Evolutionary conservation across 2,113 vertebrate genomes (phyloP).

Genomic region (Dinomys branickii): DNA sequence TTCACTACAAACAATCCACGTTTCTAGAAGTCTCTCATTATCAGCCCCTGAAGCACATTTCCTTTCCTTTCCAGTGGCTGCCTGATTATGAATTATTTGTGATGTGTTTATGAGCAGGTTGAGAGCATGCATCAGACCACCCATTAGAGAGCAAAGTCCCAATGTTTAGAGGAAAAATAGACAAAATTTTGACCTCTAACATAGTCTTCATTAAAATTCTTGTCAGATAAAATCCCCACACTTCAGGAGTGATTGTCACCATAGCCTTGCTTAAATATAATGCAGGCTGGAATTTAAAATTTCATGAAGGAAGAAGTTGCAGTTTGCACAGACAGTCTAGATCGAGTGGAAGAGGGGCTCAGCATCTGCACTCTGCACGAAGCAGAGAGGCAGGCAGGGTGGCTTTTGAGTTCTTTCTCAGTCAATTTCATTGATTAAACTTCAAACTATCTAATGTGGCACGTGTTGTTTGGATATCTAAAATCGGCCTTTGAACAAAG

Average conservation of each 20-base stretch:
- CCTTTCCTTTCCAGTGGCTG: neutral
- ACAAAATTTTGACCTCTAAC: slow-evolving; percentile 52
- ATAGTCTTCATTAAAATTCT: slow-evolving; percentile 64
- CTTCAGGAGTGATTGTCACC: slow-evolving; percentile 24
- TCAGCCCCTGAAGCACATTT: neutral
- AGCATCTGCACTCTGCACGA: slow-evolving; percentile 44
- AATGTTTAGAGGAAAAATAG: neutral
- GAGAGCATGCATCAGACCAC: neutral
- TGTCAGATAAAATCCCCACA: slow-evolving; percentile 51
- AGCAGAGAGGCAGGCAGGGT: slow-evolving; percentile 1
- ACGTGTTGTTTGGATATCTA: neutral
- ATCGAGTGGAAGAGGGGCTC: slow-evolving; percentile 49
- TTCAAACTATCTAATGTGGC: slow-evolving; percentile 47
- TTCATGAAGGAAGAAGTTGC: slow-evolving; percentile 48
- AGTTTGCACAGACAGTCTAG: slow-evolving; percentile 22
- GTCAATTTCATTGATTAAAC: slow-evolving; percentile 73
- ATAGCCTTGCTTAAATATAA: slow-evolving; percentile 19
- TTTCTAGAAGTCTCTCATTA: slow-evolving; percentile 31
- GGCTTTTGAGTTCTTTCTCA: slow-evolving; percentile 55
- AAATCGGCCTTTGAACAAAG: slow-evolving; percentile 59
- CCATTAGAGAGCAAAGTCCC: neutral
- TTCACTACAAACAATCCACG: neutral
- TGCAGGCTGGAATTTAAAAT: slow-evolving; percentile 74
- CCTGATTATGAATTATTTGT: slow-evolving; percentile 19
- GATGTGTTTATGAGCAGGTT: slow-evolving; percentile 31